Percentiles rank a stretch among this genome's conserved stretches.
These are phyloP conservation scores for Cantharis flavilabris DNA, from an alignment of 2,888 invertebrate species.

Conservation along the genomic window DNA sequence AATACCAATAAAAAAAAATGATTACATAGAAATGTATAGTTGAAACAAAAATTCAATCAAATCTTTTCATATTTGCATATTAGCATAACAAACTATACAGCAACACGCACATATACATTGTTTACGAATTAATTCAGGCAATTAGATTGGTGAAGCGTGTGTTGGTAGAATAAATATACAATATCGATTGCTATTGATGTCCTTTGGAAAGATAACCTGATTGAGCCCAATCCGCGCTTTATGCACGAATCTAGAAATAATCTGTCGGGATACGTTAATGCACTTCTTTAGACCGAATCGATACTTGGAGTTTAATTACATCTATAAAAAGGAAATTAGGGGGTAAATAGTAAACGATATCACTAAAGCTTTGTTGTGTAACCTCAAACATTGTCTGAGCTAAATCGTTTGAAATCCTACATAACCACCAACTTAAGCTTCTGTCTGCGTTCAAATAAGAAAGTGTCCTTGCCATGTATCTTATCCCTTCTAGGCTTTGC, in stretches of 20 bases:
- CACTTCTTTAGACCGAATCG: not conserved
- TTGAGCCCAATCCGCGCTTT: slow-evolving; percentile 10
- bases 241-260: not conserved
- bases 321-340: not conserved
- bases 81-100: slow-evolving; percentile 19
- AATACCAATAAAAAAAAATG: not conserved
- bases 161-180: slow-evolving; percentile 39
- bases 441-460: slow-evolving; percentile 24
- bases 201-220: slow-evolving; percentile 31
- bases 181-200: slow-evolving; percentile 34
- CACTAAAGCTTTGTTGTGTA: slow-evolving; percentile 22
- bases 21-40: slow-evolving; percentile 4
- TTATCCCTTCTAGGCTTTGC: slow-evolving; percentile 23
- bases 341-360: not conserved
- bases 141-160: slow-evolving; percentile 40
- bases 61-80: slow-evolving; percentile 36
- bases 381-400: slow-evolving; percentile 40
- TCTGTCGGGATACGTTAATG: not conserved
- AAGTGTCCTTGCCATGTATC: slow-evolving; percentile 17
- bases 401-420: slow-evolving; percentile 40
- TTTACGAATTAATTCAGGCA: slow-evolving; percentile 43
- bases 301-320: not conserved
- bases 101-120: slow-evolving; percentile 40
- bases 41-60: slow-evolving; percentile 24
- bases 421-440: slow-evolving; percentile 39